phyloP scores from a whole-genome alignment of 2,888 invertebrate species.

The Nomada lathburiana region DNA sequence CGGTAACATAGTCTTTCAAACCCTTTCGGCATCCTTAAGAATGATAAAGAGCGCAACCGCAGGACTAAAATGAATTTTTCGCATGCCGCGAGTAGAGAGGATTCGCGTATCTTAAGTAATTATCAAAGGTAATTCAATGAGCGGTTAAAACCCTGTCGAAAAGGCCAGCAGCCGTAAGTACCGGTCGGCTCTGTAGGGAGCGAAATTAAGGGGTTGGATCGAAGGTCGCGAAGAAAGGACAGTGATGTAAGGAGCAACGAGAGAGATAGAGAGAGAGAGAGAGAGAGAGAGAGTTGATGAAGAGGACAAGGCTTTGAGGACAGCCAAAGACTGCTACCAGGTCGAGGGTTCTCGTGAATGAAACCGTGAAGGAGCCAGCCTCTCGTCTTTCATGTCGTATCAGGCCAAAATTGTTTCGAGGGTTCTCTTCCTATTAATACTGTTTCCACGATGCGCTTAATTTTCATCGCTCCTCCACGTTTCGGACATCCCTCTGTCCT shows the following conservation, averaged over 20 bases:
- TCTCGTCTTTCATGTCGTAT: slow-evolving; percentile 56
- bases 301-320: slow-evolving; percentile 58
- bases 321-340: slow-evolving; percentile 46
- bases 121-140: slow-evolving; percentile 72
- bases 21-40: too few relatives aligned
- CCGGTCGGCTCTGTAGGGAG: slow-evolving; percentile 39
- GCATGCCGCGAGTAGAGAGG: slow-evolving; percentile 41
- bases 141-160: slow-evolving; percentile 66
- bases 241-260: not conserved
- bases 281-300: slow-evolving; percentile 51
- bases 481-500: not conserved
- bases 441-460: slow-evolving; percentile 26
- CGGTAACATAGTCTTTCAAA: too few relatives aligned
- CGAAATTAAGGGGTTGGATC: slow-evolving; percentile 57
- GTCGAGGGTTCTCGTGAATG: slow-evolving; percentile 62
- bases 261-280: slow-evolving; percentile 4
- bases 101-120: slow-evolving; percentile 69
- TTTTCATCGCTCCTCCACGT: not conserved
- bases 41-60: too few relatives aligned
- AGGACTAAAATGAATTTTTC: slow-evolving; percentile 41
- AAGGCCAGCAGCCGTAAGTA: slow-evolving; percentile 62
- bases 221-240: slow-evolving; percentile 56
- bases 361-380: slow-evolving; percentile 55
- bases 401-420: slow-evolving; percentile 39
- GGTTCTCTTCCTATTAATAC: slow-evolving; percentile 27